Evolutionary conservation across 1,140 invertebrate species (phyloP), one percentile per base, ranked within the genome.

Genomic region (Sycophila sp.): DNA sequence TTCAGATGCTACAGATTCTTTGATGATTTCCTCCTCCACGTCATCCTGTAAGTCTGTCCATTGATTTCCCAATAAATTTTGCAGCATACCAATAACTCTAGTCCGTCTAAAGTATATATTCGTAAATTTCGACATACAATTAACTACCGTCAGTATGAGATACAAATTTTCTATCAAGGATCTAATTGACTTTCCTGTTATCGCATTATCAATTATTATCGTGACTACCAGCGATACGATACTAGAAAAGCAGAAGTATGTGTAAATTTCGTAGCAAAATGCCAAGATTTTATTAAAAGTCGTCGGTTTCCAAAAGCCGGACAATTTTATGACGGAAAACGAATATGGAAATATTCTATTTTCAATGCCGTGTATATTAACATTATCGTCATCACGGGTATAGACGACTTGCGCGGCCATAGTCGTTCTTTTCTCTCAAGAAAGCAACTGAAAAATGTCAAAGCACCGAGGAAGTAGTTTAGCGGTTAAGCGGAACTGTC

Each of bases 111-210:
- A 0, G 5, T 71, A 15, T 5, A 78, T 17, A 28, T 62, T 75
- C 0, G 38, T 4, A 2, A 70, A 15, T 49, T 80, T 80, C 1
- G 36, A 65, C 4, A 42, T 64, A 4, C 45, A 65, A 11, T 69
- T 71, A 0, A 69, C 26, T 6, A 76, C 40, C 8, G 71, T 67
- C 2, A 80, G 28, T 1, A 72, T 58, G 7, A 74, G 53, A 42
- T 72, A 75, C 1, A 76, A 69, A 68, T 75, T 80, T n/a, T 76
- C 71, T 0, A 71, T 65, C 0, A 78, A 58, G 3, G 72, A 59
- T 6, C 34, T 19, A 10, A 59, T 17, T 3, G 66, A 69, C 5
- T 69, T 69, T 19, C 22, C 56, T 13, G n/a, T 15, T 4, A 60
- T 0, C 2, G 36, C n/a, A 8, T 28, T 56, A 7, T 58, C 30